Base-by-base conservation (phyloP, 2,888 invertebrate species). In the Pyrochroa serraticornis region DNA sequence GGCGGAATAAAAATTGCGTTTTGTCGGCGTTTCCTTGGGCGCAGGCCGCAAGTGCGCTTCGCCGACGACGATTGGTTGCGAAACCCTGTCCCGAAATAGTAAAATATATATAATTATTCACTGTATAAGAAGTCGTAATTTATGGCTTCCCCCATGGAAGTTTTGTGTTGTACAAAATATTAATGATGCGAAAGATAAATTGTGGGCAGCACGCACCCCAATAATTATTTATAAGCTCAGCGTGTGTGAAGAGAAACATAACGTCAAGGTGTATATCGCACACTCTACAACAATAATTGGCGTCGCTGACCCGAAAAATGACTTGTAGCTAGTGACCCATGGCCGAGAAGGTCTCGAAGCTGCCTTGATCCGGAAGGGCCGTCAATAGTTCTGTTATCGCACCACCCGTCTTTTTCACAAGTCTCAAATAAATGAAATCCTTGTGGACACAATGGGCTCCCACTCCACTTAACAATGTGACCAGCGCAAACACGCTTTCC, bases 351-450 rank as follows among this genome's bases (percentile, higher is more conserved):
- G 37, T 46, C 58, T 43, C n/a, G 42, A 50, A 54, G 50, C 49
- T 37, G 53, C 33, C 58, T 50, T 54, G 51, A 56, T 47, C 47
- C 51, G 60, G 60, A 60, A 60, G 48, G 52, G 43, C 55, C 38
- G 51, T 48, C 56, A 47, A 52, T 52, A 43, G 37, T 33, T 41
- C 35, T 64, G 69, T 71, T 72, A 72, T 71, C 71, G 68, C 60
- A 64, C 64, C 51, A 38, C 32, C 51, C 51, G 60, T 56, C 70
- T 70, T 67, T 70, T 71, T 64, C 67, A 62, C 63, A 62, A 62
- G 58, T 66, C 52, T 65, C 66, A 71, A 71, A 71, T 71, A 72
- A 72, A 72, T 71, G 71, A 71, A 71, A 71, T 68, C 70, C 67
- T 68, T 69, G 65, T 60, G 66, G 67, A 61, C 61, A 71, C 71